phyloP scores from a whole-genome alignment of 2,888 invertebrate species.

The Apamea anceps region DNA sequence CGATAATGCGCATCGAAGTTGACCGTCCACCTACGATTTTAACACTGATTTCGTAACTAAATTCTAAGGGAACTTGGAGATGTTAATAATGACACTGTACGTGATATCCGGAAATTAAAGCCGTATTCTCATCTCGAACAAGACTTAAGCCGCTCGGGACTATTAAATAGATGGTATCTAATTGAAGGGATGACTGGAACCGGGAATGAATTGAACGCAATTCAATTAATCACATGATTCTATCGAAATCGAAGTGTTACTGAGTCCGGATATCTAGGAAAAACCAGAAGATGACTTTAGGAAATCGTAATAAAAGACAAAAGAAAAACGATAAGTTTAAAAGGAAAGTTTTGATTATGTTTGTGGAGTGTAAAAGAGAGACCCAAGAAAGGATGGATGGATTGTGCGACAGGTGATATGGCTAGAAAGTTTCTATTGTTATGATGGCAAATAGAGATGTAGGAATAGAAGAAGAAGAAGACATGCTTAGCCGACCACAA shows the following conservation, averaged over 20 bases:
- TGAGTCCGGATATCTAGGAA: not conserved
- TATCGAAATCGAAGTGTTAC: constrained; percentile 24
- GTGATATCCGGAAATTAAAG: constrained; percentile 60
- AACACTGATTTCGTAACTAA: constrained; percentile 51
- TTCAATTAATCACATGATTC: constrained; percentile 34
- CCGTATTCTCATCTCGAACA: constrained; percentile 53
- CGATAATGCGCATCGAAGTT: constrained; percentile 39
- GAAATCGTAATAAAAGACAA: not conserved
- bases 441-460: too few species aligned
- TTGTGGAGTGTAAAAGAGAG: not conserved
- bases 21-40: constrained; percentile 44
- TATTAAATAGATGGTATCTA: constrained; percentile 55
- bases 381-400: not conserved
- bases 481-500: not conserved
- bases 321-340: not conserved
- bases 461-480: not conserved
- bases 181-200: constrained; percentile 45
- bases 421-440: not conserved
- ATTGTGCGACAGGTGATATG: not conserved
- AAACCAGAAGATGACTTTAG: not conserved
- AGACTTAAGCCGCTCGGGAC: constrained; percentile 26
- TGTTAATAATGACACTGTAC: constrained; percentile 50
- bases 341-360: not conserved
- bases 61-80: constrained; percentile 37
- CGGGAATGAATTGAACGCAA: constrained; percentile 41